Percentiles rank a stretch among this genome's conserved stretches.
Evolutionary conservation across 2,113 vertebrate genomes (phyloP).

Genomic region (Fukomys damarensis): DNA sequence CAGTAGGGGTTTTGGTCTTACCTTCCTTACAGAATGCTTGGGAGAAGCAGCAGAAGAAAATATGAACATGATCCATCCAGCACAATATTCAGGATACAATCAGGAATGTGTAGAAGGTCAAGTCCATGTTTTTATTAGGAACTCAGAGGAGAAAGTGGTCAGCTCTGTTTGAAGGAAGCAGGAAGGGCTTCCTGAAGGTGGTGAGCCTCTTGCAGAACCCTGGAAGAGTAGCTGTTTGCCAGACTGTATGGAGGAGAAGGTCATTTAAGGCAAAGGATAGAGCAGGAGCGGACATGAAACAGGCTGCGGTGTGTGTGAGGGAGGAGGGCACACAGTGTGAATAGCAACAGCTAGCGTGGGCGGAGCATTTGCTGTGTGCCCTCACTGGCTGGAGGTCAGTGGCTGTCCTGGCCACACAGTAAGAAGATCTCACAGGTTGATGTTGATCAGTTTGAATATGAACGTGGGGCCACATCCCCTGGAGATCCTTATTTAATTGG

Average conservation of each 20-base stretch:
- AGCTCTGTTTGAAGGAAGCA: background rate
- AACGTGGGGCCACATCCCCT: background rate
- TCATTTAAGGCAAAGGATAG: conserved; percentile 14
- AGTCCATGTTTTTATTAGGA: background rate
- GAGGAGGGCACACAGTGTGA: accelerated
- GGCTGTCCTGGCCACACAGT: background rate
- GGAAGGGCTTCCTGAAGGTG: background rate
- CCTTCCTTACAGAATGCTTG: background rate
- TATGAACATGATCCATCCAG: background rate
- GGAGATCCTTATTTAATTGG: conserved; percentile 4
- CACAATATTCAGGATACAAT: background rate
- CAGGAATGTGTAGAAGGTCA: background rate
- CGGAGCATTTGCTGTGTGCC: background rate
- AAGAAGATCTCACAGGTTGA: background rate
- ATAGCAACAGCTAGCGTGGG: accelerated
- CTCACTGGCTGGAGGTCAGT: background rate
- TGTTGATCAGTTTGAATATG: background rate
- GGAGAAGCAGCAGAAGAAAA: background rate
- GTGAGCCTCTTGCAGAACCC: background rate
- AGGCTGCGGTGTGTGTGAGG: background rate
- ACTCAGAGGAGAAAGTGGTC: background rate
- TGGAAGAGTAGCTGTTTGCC: background rate
- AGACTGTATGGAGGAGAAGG: background rate
- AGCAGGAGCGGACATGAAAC: background rate
- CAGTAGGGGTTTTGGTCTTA: background rate